phyloP scores from a whole-genome alignment of 2,888 invertebrate genomes.

The Eupithecia pulchellata region DNA sequence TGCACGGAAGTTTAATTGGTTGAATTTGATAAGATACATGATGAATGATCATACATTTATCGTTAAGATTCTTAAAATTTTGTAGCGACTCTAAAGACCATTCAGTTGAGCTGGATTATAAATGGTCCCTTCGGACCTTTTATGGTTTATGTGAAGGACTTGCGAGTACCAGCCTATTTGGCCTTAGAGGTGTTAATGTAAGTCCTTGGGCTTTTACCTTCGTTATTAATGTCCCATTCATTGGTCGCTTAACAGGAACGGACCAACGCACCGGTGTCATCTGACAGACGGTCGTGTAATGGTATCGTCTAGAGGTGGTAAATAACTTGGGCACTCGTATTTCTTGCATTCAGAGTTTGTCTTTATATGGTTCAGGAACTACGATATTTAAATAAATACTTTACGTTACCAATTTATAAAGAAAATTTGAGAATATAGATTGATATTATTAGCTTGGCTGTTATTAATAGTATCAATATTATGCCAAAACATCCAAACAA shows the following conservation, averaged over 20 bases:
- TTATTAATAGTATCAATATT: neutral
- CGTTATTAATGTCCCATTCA: slow-evolving; percentile 61
- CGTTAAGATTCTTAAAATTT: slow-evolving; percentile 12
- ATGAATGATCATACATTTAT: neutral
- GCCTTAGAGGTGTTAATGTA: slow-evolving; percentile 58
- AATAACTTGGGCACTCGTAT: slow-evolving; percentile 1
- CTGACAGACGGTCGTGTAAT: slow-evolving; percentile 29
- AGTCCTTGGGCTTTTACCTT: slow-evolving; percentile 46
- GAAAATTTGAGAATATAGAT: neutral
- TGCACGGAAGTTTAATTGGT: neutral
- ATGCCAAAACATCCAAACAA: neutral
- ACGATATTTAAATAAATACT: neutral
- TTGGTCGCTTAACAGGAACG: slow-evolving; percentile 47
- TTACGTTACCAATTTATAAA: neutral
- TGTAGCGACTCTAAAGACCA: slow-evolving; percentile 31
- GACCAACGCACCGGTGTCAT: slow-evolving; percentile 28
- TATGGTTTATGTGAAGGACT: slow-evolving; percentile 50
- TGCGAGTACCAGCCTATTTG: slow-evolving; percentile 41
- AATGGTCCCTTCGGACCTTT: slow-evolving; percentile 48
- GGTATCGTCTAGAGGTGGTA: slow-evolving; percentile 21
- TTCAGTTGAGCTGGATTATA: slow-evolving; percentile 38
- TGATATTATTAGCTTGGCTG: neutral
- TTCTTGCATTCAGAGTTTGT: neutral
- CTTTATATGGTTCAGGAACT: neutral
- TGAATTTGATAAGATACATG: neutral